Evolutionary conservation across 2,797 vertebrate species (phyloP), one percentile per base, ranked within the genome.

Genomic region (Alectoris magna): DNA sequence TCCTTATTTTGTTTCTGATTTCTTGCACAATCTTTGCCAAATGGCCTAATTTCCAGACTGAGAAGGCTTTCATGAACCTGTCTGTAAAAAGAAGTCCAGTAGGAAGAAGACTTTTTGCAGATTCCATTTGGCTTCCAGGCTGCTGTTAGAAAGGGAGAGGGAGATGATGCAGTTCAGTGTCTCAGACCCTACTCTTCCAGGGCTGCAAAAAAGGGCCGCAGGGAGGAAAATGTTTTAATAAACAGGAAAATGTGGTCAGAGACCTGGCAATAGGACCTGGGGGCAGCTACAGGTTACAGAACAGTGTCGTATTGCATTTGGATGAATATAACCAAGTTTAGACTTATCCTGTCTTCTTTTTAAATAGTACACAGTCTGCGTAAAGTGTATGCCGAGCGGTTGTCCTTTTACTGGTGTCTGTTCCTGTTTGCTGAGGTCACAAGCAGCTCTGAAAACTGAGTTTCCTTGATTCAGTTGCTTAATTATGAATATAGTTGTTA

Each of bases 231-330:
- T 62, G 60, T 22, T 87, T 64, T 46, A 94, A 46, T 74, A 95
- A 96, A 95, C 93, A 95, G 96, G 95, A 95, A 94, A 93, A 62
- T 41, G 89, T 79, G 92, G 93, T 92, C 75, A 92, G 53, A 68
- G 46, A 16, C 39, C 85, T 92, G 71, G 87, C 85, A 86, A 49
- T 81, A 72, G 49, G 22, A 58, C n/a, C 22, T 64, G 60, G 73
- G 78, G 68, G 68, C 73, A 91, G 79, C 39, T 78, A 90, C 84
- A 78, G 82, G 87, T 93, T 95, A 94, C 79, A 94, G 94, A 92
- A 86, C 56, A 76, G 59, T 56, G 48, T 66, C 76, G 41, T 64
- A 55, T 38, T 94, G 56, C 55, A 41, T 76, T 59, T 62, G 58
- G 68, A 81, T 90, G 44, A 81, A 87, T 80, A 48, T 9, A 91